Percentiles rank a stretch among this genome's conserved stretches.
These are phyloP conservation scores for Ganaspis brasiliensis DNA, from an alignment of 2,888 invertebrate genomes.

Conservation along the genomic window DNA sequence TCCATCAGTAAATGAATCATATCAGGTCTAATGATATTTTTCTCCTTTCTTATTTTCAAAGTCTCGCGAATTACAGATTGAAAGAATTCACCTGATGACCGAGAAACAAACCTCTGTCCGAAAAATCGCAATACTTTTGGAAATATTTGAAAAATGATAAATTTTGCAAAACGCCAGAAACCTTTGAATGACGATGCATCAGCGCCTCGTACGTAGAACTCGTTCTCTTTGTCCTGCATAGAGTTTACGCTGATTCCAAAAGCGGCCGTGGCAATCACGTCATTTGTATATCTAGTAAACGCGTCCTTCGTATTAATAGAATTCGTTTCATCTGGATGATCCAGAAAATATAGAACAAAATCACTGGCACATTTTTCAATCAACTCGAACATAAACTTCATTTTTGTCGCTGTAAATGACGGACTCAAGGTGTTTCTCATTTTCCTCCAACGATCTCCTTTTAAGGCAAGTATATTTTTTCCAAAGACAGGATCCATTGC, in stretches of 20 bases:
- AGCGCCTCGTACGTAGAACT: slow-evolving; percentile 70
- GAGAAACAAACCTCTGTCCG: not conserved
- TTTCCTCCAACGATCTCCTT: slow-evolving; percentile 81
- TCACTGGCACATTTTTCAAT: slow-evolving; percentile 76
- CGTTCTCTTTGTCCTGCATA: slow-evolving; percentile 69
- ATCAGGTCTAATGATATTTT: slow-evolving; percentile 67
- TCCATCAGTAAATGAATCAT: slow-evolving; percentile 75
- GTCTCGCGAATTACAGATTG: slow-evolving; percentile 50
- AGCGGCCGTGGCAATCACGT: slow-evolving; percentile 72
- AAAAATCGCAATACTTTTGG: slow-evolving; percentile 46
- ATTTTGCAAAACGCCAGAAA: slow-evolving; percentile 22
- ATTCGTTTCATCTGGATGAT: slow-evolving; percentile 53
- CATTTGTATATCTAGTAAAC: slow-evolving; percentile 62
- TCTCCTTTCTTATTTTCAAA: slow-evolving; percentile 57
- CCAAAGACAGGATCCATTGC: slow-evolving; percentile 61
- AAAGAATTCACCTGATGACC: slow-evolving; percentile 59
- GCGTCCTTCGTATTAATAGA: slow-evolving; percentile 71
- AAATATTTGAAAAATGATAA: slow-evolving; percentile 47
- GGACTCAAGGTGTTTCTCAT: slow-evolving; percentile 82
- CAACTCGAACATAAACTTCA: slow-evolving; percentile 82
- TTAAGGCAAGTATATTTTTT: slow-evolving; percentile 63
- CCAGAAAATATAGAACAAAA: slow-evolving; percentile 67
- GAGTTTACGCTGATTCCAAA: slow-evolving; percentile 72
- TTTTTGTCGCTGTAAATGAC: slow-evolving; percentile 83
- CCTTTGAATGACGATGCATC: slow-evolving; percentile 55